A percentile compares a stretch with the other conserved stretches of the same genome.
These are phyloP conservation scores for Ips nitidus DNA, from an alignment of 1,140 invertebrate genomes.

Conservation along the genomic window DNA sequence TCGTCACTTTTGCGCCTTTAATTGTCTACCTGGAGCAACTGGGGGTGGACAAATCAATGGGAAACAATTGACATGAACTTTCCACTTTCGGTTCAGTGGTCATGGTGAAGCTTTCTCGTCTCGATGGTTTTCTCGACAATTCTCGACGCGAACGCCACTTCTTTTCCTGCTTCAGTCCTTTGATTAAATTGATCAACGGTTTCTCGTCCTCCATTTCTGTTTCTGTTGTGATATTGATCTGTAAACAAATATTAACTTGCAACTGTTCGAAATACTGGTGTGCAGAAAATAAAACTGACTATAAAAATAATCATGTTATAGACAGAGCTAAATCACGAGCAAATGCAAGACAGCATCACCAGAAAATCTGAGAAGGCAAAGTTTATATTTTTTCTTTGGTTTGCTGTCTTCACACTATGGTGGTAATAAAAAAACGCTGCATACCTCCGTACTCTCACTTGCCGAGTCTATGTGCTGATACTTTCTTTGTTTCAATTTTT, in stretches of 20 bases:
- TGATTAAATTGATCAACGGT: constrained; percentile 29
- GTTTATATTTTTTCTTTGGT: no score
- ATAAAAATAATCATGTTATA: no score
- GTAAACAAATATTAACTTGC: constrained; percentile 2
- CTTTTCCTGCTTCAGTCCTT: constrained; percentile 15
- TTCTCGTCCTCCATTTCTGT: constrained; percentile 27
- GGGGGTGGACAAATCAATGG: constrained; percentile 21
- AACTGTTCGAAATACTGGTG: background rate
- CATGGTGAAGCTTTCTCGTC: background rate
- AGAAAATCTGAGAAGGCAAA: no score
- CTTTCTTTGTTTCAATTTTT: constrained; percentile 27
- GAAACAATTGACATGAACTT: constrained; percentile 13
- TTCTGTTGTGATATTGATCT: constrained; percentile 25
- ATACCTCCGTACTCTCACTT: constrained; percentile 16
- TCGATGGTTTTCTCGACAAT: background rate
- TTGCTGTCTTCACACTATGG: no score
- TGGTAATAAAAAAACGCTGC: background rate
- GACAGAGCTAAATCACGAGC: background rate
- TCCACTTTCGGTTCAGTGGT: constrained; percentile 8
- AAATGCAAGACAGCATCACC: no score
- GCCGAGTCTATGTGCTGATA: background rate
- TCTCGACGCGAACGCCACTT: constrained; percentile 9
- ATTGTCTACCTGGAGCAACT: constrained; percentile 25
- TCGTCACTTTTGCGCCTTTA: background rate
- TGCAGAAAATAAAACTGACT: background rate